Base-by-base conservation (phyloP, 2,797 vertebrate genomes). In the Aldrovandia affinis region DNA sequence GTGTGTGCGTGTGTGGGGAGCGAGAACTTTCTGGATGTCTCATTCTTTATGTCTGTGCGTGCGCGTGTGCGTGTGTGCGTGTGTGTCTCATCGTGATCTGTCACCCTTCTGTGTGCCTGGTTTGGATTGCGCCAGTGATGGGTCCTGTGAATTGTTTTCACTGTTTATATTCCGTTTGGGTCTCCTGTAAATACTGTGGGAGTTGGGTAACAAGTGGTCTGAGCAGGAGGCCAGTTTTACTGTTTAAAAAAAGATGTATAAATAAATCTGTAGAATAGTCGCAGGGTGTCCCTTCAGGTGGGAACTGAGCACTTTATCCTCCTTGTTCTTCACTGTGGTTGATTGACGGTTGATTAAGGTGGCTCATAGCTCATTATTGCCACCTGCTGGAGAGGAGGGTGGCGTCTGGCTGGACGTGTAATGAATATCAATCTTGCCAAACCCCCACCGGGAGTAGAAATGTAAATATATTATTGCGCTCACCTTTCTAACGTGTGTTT, bases 321-420 rank as follows among this genome's bases (percentile, higher is more conserved):
- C 70, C 70, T 25, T 42, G 70, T 75, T 10, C 39, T 42, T 75
- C 70, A 25, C 70, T 75, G 70, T 14, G 39, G 6, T n/a, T 75
- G 20, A 75, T 18, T 75, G 15, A 42, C 12, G 20, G 36, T 1
- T 22, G 2, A n/a, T 20, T 18, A 5, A 0, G 28, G 12, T 7
- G 47, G 50, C n/a, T 25, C 80, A 44, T 54, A 28, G 33, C 78
- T 8, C 33, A 80, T 42, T 70, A 70, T 61, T 84, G 83, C 78
- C 78, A 70, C 83, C 83, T 79, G 20, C 42, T 83, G 83, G 83
- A 44, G 25, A 25, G 30, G 30, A 36, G 61, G 61, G 30, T 14
- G 70, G 4, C 1, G 39, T 25, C 7, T 10, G 1, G 39, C 20
- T 20, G 36, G 22, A n/a, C 5, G 36, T 44, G 70, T 42, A 8